Conservation (phyloP, 2,797 vertebrate species). For the Malurus splendens region DNA sequence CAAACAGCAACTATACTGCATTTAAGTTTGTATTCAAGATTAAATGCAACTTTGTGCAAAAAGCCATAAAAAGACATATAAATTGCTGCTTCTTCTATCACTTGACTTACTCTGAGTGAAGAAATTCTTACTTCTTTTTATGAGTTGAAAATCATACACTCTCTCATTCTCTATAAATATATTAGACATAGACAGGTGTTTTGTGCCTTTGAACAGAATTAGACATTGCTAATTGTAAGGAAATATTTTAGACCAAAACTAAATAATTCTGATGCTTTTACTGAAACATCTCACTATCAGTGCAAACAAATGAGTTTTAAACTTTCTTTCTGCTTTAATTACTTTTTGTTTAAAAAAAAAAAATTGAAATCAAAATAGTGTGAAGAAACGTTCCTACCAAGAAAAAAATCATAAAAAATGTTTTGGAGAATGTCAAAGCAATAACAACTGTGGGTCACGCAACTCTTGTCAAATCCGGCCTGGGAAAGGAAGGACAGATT, state of each 20-base stretch:
- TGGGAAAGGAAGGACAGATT: neutral
- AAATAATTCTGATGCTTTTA: neutral
- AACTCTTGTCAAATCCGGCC: neutral
- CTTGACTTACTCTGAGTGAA: neutral
- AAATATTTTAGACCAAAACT: neutral
- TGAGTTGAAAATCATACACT: neutral
- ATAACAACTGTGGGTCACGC: fast-evolving
- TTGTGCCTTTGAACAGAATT: neutral
- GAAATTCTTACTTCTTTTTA: neutral
- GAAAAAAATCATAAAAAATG: neutral
- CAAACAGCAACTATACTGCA: neutral
- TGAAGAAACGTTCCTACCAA: neutral
- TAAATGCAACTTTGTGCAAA: neutral
- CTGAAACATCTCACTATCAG: neutral
- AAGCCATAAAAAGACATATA: neutral
- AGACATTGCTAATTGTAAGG: neutral
- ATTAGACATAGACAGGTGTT: neutral
- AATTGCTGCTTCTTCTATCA: neutral
- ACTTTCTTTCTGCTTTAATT: neutral
- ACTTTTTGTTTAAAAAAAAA: neutral
- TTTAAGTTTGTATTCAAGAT: neutral
- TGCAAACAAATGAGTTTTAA: neutral
- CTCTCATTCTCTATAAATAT: neutral
- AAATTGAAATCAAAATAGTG: neutral
- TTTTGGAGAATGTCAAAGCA: neutral